Evolutionary conservation across 2,888 invertebrate genomes (phyloP).

Genomic region (Ophion costatus): DNA sequence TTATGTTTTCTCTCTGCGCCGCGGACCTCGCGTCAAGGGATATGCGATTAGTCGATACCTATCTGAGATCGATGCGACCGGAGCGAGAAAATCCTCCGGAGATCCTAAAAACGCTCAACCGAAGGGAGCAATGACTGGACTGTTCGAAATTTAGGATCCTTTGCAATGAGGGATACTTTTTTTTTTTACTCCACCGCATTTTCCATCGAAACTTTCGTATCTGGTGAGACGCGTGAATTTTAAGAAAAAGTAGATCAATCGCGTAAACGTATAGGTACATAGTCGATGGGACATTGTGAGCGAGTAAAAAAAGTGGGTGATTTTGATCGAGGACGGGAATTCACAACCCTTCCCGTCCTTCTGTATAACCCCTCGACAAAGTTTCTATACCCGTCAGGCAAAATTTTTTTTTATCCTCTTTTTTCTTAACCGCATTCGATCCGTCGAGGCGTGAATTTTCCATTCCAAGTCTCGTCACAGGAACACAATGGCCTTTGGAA

Average conservation of each 20-base stretch:
- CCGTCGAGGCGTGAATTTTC: slow-evolving; percentile 73
- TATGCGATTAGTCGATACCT: slow-evolving; percentile 68
- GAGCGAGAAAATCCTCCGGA: slow-evolving; percentile 53
- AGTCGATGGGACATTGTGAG: slow-evolving; percentile 2
- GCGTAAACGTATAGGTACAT: slow-evolving; percentile 15
- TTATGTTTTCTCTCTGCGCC: slow-evolving; percentile 38
- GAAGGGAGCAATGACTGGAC: background rate
- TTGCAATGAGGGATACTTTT: slow-evolving; percentile 32
- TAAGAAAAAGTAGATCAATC: slow-evolving; percentile 34
- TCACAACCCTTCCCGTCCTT: slow-evolving; percentile 27
- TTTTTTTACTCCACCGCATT: slow-evolving; percentile 12
- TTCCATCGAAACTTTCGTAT: slow-evolving; percentile 1
- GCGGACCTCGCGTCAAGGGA: slow-evolving; percentile 47
- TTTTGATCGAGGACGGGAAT: slow-evolving; percentile 21
- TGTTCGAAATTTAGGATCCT: slow-evolving; percentile 26
- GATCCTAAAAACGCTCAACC: slow-evolving; percentile 61
- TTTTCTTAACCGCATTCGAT: slow-evolving; percentile 62
- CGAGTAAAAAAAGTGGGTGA: slow-evolving; percentile 21
- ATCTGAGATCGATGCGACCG: slow-evolving; percentile 60
- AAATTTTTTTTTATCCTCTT: slow-evolving; percentile 58
- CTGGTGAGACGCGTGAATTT: slow-evolving; percentile 15
- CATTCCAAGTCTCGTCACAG: slow-evolving; percentile 61
- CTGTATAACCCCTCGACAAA: slow-evolving; percentile 35
- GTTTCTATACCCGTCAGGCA: slow-evolving; percentile 16
- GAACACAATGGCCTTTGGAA: slow-evolving; percentile 54